Evolutionary conservation across 2,113 vertebrate species (phyloP).

Genomic region (Paramormyrops kingsleyae): DNA sequence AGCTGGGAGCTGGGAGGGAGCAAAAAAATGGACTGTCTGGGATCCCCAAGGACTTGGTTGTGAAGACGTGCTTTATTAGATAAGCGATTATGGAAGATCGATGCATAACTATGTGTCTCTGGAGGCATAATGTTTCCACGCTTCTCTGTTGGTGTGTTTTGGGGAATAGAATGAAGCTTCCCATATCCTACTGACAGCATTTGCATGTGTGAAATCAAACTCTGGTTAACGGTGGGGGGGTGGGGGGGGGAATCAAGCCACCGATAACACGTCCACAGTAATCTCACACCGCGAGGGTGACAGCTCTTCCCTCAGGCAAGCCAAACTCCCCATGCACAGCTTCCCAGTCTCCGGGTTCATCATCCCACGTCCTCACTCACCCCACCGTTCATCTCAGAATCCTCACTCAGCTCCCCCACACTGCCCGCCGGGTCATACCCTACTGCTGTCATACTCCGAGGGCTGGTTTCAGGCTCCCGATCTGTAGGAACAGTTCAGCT

Average conservation of each 20-base stretch:
- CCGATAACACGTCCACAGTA: not conserved
- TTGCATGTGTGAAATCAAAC: constrained; percentile 11
- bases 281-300: constrained; percentile 14
- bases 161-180: not conserved
- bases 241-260: not conserved
- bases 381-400: not conserved
- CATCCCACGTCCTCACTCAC: constrained; percentile 15
- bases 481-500: not conserved
- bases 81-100: not conserved
- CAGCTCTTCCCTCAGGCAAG: constrained; percentile 4
- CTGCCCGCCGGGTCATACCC: not conserved
- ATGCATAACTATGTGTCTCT: not conserved
- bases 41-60: not conserved
- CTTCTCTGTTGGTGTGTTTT: not conserved
- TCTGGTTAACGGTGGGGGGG: constrained; percentile 3
- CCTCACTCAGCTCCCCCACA: not conserved
- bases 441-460: not conserved
- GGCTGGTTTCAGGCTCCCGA: not conserved
- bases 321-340: not conserved
- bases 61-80: not conserved
- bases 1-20: not conserved
- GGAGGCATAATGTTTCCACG: not conserved
- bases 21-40: not conserved
- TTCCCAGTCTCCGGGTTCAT: not conserved
- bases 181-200: not conserved